Conservation (phyloP, 2,113 vertebrate species). For the Oreamnos americanus region DNA sequence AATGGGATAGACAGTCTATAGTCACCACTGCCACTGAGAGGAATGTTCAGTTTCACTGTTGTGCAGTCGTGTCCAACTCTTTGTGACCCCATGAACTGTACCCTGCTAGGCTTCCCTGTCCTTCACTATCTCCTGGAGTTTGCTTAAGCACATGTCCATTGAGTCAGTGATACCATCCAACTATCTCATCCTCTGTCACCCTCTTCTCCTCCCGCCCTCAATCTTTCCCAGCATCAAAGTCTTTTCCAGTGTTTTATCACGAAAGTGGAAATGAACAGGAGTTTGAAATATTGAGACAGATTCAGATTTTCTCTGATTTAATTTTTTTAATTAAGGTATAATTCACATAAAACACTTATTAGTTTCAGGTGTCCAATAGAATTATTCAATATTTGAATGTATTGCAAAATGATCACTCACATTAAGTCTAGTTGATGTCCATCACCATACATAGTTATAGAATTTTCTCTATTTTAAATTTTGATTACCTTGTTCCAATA, state of each 20-base stretch:
- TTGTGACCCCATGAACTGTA: not conserved
- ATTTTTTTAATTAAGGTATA: not conserved
- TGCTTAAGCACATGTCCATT: not conserved
- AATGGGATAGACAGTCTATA: not conserved
- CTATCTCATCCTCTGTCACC: not conserved
- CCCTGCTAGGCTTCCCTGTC: not conserved
- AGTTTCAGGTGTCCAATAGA: not conserved
- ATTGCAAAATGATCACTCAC: not conserved
- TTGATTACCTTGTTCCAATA: not conserved
- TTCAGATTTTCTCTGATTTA: not conserved
- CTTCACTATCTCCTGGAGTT: not conserved
- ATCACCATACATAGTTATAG: not conserved
- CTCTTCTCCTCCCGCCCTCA: not conserved
- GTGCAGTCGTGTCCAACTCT: accelerated
- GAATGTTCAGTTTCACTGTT: not conserved
- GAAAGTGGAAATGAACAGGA: not conserved
- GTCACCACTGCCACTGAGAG: not conserved
- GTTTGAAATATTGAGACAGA: not conserved
- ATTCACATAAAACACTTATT: not conserved
- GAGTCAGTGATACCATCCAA: not conserved
- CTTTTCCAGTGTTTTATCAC: not conserved
- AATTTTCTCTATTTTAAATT: not conserved
- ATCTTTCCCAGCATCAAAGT: not conserved
- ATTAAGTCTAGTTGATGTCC: not conserved
- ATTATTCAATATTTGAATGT: not conserved